Conservation (phyloP, 1,140 invertebrate genomes). For the Campoletis sonorensis region DNA sequence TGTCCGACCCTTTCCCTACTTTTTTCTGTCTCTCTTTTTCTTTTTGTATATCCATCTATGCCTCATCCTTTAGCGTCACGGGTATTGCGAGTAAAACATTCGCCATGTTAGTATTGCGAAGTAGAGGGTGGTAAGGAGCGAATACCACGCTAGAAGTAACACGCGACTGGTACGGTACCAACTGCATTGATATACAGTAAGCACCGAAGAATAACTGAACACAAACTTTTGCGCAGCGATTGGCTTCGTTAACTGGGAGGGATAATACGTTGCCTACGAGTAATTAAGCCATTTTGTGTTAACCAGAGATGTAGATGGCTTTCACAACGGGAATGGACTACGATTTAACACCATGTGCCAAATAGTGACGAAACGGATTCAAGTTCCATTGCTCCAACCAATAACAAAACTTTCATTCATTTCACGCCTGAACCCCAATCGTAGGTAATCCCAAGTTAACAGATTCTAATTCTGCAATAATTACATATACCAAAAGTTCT, state of each 20-base stretch:
- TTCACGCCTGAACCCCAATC: background rate
- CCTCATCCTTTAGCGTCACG: constrained; percentile 12
- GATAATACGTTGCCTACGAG: constrained; percentile 15
- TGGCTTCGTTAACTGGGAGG: constrained; percentile 60
- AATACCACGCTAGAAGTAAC: constrained; percentile 63
- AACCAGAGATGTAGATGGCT: background rate
- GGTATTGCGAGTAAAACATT: constrained; percentile 16
- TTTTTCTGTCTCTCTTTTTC: constrained; percentile 23
- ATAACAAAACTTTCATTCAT: background rate
- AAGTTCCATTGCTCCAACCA: background rate
- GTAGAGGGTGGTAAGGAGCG: constrained; percentile 49
- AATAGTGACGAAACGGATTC: background rate
- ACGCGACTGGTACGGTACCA: constrained; percentile 75
- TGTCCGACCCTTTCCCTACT: constrained; percentile 23
- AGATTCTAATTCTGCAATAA: background rate
- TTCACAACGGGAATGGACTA: constrained; percentile 45
- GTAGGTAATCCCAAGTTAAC: background rate
- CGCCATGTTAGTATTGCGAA: background rate
- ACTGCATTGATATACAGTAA: constrained; percentile 67
- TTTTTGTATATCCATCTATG: background rate
- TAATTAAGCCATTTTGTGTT: constrained; percentile 14
- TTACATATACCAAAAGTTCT: background rate
- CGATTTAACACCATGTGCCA: constrained; percentile 52
- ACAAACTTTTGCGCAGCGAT: constrained; percentile 64
- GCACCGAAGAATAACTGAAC: constrained; percentile 12